Conservation (phyloP, 2,113 vertebrate species). For the Trematomus loennbergii region DNA sequence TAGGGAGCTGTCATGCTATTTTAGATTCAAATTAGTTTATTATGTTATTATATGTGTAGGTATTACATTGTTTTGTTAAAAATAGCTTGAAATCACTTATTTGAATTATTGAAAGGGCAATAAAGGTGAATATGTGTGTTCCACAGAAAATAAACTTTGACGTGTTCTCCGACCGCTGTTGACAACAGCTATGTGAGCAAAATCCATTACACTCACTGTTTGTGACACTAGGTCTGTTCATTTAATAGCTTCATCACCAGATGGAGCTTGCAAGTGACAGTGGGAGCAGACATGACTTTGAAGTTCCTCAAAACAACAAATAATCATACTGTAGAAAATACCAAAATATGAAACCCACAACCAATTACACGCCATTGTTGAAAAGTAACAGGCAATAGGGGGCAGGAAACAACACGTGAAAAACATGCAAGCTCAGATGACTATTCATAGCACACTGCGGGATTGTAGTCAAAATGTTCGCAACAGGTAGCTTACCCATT, state of each 20-base stretch:
- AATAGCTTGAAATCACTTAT: no score
- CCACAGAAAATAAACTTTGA: conserved; percentile 21
- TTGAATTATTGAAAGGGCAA: not conserved
- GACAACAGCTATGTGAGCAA: conserved; percentile 35
- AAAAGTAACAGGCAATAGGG: conserved; percentile 21
- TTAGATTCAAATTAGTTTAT: no score
- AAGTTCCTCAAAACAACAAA: conserved; percentile 56
- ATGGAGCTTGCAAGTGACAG: conserved; percentile 62
- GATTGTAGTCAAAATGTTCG: not conserved
- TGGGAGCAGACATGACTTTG: conserved; percentile 55
- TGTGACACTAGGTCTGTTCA: conserved; percentile 45
- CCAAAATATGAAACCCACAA: conserved; percentile 30
- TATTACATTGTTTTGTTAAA: no score
- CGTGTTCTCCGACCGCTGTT: conserved; percentile 28
- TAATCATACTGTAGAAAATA: conserved; percentile 42
- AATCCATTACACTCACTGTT: conserved; percentile 30
- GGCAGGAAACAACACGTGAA: conserved; percentile 4
- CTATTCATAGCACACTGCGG: not conserved
- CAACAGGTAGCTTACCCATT: not conserved
- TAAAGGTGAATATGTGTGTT: not conserved
- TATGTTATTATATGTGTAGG: no score
- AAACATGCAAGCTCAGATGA: conserved; percentile 7
- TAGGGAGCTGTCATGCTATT: not conserved
- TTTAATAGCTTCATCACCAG: conserved; percentile 63
- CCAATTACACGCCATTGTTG: conserved; percentile 38